These are phyloP conservation scores for Eilema caniola DNA, from an alignment of 2,888 invertebrate species.

Conservation along the genomic window DNA sequence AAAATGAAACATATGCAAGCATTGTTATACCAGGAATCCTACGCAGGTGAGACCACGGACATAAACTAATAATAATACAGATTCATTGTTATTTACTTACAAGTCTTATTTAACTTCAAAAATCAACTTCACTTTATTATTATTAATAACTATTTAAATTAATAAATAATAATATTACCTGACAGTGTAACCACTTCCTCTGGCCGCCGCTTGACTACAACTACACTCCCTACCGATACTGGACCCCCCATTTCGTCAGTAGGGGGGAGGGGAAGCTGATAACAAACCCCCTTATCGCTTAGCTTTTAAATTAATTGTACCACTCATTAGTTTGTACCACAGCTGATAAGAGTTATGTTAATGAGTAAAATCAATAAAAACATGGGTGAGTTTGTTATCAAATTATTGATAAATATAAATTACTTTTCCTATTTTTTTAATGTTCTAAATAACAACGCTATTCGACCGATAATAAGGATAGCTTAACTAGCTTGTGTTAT, in stretches of 20 bases:
- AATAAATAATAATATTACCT: constrained; percentile 6
- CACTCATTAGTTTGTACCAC: neutral
- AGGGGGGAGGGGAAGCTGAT: neutral
- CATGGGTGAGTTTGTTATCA: neutral
- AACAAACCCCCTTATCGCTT: neutral
- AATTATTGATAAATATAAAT: neutral
- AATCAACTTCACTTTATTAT: neutral
- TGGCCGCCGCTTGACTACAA: neutral
- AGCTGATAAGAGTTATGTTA: neutral
- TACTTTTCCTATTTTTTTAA: no score
- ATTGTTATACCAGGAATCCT: no score
- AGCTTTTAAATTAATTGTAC: constrained; percentile 2
- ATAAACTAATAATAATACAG: no score
- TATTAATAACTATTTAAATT: neutral
- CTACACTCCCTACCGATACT: neutral
- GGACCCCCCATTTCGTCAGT: neutral
- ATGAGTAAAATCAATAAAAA: neutral
- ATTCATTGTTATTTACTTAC: neutral
- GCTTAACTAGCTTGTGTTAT: no score
- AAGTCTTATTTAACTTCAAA: neutral
- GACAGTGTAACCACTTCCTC: neutral
- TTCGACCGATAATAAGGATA: no score
- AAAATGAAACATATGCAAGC: no score
- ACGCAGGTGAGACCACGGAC: no score
- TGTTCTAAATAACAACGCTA: no score